Evolutionary conservation across 2,797 vertebrate genomes (phyloP), one percentile per base, ranked within the genome.

Genomic region (Scleropages formosus): DNA sequence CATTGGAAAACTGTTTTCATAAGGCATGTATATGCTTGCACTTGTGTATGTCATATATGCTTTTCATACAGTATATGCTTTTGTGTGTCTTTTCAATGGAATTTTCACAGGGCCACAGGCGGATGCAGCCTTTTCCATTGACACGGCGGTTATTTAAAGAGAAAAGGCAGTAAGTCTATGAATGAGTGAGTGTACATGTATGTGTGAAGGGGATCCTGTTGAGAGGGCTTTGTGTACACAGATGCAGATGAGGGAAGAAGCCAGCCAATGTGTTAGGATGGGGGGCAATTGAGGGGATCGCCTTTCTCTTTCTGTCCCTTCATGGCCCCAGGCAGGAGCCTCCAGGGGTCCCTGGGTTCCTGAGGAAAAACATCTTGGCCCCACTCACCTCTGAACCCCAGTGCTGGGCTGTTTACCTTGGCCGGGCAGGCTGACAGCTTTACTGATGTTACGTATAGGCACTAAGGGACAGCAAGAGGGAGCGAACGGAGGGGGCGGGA

Each of bases 381-480:
- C 93, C 90, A 89, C 90, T 98, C 95, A 97, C 96, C 96, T 98
- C 95, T 98, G 96, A 98, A 97, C 96, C 93, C 53, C 93, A 90
- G 90, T 84, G 88, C 93, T 92, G 93, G 92, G 90, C 92, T 98
- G 95, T 99, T 99, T 98, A 97, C 95, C 95, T 98, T 98, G 97
- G 97, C 96, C 89, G 89, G 91, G 89, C 90, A 85, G 91, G 90
- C 93, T 96, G 96, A 96, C 96, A 98, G 96, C 95, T 98, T 97
- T 98, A 97, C 97, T 97, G 96, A 98, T 97, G 96, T 98, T 97
- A 96, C 97, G 96, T 97, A 96, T 94, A 93, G 94, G 94, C 95
- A 93, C 93, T 90, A 91, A 92, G 94, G 95, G 92, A 95, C 94
- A 91, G 85, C 88, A 90, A 92, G 80, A 74, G 80, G 62, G 78